Evolutionary conservation across 2,888 invertebrate genomes (phyloP), one percentile per base, ranked within the genome.

Genomic region (Crocallis elinguaria): DNA sequence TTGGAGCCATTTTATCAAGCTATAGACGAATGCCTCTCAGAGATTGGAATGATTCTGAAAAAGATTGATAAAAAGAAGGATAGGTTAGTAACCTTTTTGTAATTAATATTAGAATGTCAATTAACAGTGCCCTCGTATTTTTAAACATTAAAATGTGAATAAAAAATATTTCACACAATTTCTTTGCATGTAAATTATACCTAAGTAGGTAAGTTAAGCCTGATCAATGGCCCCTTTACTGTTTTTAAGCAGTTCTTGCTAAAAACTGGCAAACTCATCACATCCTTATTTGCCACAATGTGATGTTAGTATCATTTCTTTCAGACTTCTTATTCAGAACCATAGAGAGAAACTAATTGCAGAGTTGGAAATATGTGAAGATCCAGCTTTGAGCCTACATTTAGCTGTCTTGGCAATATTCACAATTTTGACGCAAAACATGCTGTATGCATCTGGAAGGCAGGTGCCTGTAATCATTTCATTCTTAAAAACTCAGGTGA

Each of bases 391-490:
- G 25, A 93, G 94, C 42, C 86, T 98, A 35, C 97, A 98, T 82
- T 87, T 98, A 46, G 94, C 95, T 0, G 93, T 94, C 0, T 88
- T 97, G 56, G 92, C 97, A 32, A 93, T 98, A 48, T 98, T 97
- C 75, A 96, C 96, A 42, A 93, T 94, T 7, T 92, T 94, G 1
- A 96, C 96, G 0, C 96, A 97, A 68, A 94, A 93, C 66, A 96
- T 98, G 92, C 77, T 99, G 17, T 97, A 98, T 83, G 98, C 98
- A 9, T 98, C 98, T 17, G 99, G 99, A 0, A 95, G 97, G 79
- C 98, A 98, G 87, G 97, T 99, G 8, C 95, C 97, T 0, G 92
- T 94, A 12, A 93, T 99, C 63, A 92, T 98, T 36, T 77, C 92
- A 0, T 96, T 94, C 79, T 92, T 99, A 43, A 94, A 95, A 62